Evolutionary conservation across 2,113 vertebrate genomes (phyloP).

Genomic region (Osmerus mordax): DNA sequence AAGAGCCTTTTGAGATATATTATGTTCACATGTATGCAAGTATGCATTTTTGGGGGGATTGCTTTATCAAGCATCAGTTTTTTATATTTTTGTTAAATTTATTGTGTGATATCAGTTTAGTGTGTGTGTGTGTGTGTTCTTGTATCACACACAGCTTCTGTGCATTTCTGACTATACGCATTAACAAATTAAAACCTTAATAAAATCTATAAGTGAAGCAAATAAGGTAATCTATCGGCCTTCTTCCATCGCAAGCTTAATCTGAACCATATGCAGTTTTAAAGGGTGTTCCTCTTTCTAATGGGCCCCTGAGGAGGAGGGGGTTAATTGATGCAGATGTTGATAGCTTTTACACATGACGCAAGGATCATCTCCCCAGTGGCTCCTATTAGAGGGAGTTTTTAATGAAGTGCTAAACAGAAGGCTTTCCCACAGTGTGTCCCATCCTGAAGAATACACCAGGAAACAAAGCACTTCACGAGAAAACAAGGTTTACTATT

Average conservation of each 20-base stretch:
- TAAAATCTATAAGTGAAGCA: slow-evolving; percentile 65
- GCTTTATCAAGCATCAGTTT: too few species aligned
- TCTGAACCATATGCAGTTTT: slow-evolving; percentile 81
- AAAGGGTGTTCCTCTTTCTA: slow-evolving; percentile 80
- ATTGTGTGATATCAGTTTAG: too few species aligned
- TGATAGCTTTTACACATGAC: slow-evolving; percentile 81
- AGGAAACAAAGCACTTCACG: slow-evolving; percentile 59
- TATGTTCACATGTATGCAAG: too few species aligned
- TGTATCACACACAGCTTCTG: too few species aligned
- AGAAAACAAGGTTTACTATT: slow-evolving; percentile 66
- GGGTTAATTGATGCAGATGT: slow-evolving; percentile 93
- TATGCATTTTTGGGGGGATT: too few species aligned
- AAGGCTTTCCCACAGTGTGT: slow-evolving; percentile 65
- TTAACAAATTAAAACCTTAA: too few species aligned
- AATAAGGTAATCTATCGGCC: slow-evolving; percentile 77
- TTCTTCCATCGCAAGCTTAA: slow-evolving; percentile 74
- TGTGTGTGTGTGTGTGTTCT: too few species aligned
- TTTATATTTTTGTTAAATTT: too few species aligned
- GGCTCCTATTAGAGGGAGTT: slow-evolving; percentile 84
- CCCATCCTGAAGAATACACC: slow-evolving; percentile 63
- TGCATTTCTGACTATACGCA: too few species aligned
- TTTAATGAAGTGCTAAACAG: slow-evolving; percentile 91
- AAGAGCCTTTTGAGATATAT: too few species aligned
- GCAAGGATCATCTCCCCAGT: slow-evolving; percentile 77
- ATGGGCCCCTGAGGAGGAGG: slow-evolving; percentile 78